Percentiles rank a stretch among this genome's conserved stretches.
phyloP scores from a whole-genome alignment of 2,888 invertebrate genomes.

The Notodonta dromedarius region DNA sequence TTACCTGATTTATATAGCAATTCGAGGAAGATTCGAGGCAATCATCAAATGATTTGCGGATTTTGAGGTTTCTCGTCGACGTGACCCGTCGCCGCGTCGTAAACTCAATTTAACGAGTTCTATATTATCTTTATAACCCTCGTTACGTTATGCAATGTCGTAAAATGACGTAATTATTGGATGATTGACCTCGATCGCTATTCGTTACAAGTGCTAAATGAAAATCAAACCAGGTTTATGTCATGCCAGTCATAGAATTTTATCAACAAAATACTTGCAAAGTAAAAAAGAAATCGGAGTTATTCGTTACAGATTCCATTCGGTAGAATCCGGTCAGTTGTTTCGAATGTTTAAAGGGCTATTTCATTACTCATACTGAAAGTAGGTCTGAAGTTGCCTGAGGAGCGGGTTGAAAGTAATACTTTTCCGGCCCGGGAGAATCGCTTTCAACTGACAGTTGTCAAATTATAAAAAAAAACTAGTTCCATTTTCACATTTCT shows the following conservation, averaged over 20 bases:
- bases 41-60: not conserved
- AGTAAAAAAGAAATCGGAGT: not conserved
- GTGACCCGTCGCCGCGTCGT: not conserved
- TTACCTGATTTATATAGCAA: not conserved
- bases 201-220: not conserved
- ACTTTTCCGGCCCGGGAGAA: too few relatives aligned
- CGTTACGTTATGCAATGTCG: constrained; percentile 1
- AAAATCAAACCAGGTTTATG: not conserved
- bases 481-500: too few relatives aligned
- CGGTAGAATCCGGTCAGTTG: not conserved
- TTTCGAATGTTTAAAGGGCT: not conserved
- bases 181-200: constrained; percentile 1
- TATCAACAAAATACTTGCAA: too few relatives aligned
- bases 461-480: too few relatives aligned
- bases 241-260: too few relatives aligned
- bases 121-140: not conserved
- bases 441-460: too few relatives aligned
- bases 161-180: not conserved
- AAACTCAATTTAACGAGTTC: not conserved
- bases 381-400: too few relatives aligned
- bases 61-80: not conserved
- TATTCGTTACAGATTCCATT: not conserved
- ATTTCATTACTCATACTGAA: too few relatives aligned
- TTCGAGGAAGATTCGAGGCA: not conserved
- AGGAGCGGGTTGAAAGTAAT: too few relatives aligned